phyloP scores from a whole-genome alignment of 1,140 invertebrate species.

The Rhynchophorus ferrugineus region DNA sequence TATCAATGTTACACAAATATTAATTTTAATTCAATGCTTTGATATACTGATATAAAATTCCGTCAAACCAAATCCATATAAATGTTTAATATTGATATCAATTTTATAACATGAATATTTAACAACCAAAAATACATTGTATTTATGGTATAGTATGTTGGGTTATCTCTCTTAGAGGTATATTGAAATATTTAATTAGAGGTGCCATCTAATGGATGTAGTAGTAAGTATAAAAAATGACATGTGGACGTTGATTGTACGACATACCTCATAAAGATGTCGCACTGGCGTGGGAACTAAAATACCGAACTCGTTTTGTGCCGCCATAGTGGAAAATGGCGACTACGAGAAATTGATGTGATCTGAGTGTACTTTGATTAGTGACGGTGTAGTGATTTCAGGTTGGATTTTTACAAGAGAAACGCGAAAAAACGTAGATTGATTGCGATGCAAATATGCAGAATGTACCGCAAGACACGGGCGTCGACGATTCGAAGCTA shows the following conservation, averaged over 20 bases:
- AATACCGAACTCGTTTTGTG: conserved; percentile 27
- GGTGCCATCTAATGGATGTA: too few species aligned
- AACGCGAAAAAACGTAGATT: conserved; percentile 30
- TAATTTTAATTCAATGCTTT: too few species aligned
- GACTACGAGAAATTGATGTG: conserved; percentile 38
- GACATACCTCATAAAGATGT: conserved; percentile 16
- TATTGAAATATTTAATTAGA: too few species aligned
- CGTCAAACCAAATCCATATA: too few species aligned
- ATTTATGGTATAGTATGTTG: too few species aligned
- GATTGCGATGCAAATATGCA: conserved; percentile 72
- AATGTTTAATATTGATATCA: too few species aligned
- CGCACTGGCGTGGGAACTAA: conserved; percentile 21
- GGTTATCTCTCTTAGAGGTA: too few species aligned
- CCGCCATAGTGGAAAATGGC: conserved; percentile 42
- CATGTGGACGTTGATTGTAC: background rate
- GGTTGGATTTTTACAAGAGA: conserved; percentile 24
- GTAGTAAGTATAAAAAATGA: background rate
- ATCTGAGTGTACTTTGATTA: conserved; percentile 34
- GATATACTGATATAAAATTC: too few species aligned
- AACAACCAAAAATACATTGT: too few species aligned
- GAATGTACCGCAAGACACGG: conserved; percentile 71
- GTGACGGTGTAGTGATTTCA: conserved; percentile 35
- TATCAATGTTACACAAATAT: too few species aligned
- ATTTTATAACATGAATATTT: too few species aligned
- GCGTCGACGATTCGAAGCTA: conserved; percentile 68